Evolutionary conservation across 2,113 vertebrate species (phyloP).

Genomic region (Phrynosoma blainvillii): DNA sequence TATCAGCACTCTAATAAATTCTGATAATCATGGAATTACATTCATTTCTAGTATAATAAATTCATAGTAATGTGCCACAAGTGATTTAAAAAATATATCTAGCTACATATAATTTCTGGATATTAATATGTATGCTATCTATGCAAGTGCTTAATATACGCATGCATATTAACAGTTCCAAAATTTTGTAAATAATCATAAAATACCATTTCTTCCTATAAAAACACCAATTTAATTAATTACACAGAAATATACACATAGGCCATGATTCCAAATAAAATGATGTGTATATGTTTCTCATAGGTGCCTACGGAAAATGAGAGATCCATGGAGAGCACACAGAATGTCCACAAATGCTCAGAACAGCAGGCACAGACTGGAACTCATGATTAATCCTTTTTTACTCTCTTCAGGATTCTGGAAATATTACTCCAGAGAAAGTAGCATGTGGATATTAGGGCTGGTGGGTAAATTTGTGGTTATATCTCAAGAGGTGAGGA

Average conservation of each 20-base stretch:
- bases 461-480: background rate
- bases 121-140: fast-evolving
- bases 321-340: background rate
- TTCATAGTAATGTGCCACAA: background rate
- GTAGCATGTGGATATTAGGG: background rate
- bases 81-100: slow-evolving; percentile 19
- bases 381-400: background rate
- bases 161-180: slow-evolving; percentile 2
- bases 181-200: slow-evolving; percentile 13
- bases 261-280: background rate
- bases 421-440: background rate
- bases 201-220: slow-evolving; percentile 30
- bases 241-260: slow-evolving; percentile 17
- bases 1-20: slow-evolving; percentile 30
- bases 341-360: too few species aligned
- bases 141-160: slow-evolving; percentile 26
- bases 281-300: background rate
- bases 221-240: slow-evolving; percentile 15
- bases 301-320: background rate
- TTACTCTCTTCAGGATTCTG: background rate
- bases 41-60: background rate
- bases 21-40: slow-evolving; percentile 28
- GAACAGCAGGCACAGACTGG: background rate
- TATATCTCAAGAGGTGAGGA: background rate
- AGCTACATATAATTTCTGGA: too few species aligned